phyloP scores from a whole-genome alignment of 2,113 vertebrate species.

The Ciconia maguari region DNA sequence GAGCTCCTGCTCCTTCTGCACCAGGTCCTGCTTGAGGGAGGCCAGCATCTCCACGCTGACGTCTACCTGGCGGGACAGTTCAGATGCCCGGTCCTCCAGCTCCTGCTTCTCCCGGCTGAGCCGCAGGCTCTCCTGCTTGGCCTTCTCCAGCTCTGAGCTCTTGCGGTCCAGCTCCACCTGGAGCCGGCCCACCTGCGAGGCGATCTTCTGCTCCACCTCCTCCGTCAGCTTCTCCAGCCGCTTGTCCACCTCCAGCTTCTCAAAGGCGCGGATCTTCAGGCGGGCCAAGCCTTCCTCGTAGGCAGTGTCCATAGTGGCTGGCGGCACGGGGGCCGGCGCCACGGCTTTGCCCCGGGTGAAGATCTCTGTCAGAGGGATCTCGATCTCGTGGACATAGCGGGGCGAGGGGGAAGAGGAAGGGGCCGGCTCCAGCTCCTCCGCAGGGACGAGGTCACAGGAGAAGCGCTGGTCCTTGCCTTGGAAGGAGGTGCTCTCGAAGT shows the following conservation, averaged over 20 bases:
- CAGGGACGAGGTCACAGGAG: constrained; percentile 76
- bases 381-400: constrained; percentile 91
- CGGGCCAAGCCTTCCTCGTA: constrained; percentile 95
- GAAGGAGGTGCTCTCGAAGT: constrained; percentile 89
- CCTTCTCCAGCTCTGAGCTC: constrained; percentile 93
- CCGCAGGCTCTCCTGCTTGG: constrained; percentile 88
- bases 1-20: constrained; percentile 96
- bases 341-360: constrained; percentile 85
- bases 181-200: constrained; percentile 90
- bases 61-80: constrained; percentile 95
- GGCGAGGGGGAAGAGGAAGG: constrained; percentile 73
- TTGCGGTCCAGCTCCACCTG: constrained; percentile 95
- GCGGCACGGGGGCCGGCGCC: constrained; percentile 83
- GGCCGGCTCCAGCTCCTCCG: constrained; percentile 76
- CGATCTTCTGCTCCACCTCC: constrained; percentile 98
- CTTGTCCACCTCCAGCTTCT: constrained; percentile 93
- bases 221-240: constrained; percentile 93
- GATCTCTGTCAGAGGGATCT: constrained; percentile 92
- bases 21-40: constrained; percentile 95
- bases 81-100: constrained; percentile 90
- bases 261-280: constrained; percentile 92
- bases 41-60: constrained; percentile 98
- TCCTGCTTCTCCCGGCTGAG: constrained; percentile 95
- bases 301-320: constrained; percentile 85
- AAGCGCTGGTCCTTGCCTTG: constrained; percentile 88